These are phyloP conservation scores for Acrossocheilus wenchowensis DNA, from an alignment of 2,797 vertebrate genomes.

Conservation along the genomic window DNA sequence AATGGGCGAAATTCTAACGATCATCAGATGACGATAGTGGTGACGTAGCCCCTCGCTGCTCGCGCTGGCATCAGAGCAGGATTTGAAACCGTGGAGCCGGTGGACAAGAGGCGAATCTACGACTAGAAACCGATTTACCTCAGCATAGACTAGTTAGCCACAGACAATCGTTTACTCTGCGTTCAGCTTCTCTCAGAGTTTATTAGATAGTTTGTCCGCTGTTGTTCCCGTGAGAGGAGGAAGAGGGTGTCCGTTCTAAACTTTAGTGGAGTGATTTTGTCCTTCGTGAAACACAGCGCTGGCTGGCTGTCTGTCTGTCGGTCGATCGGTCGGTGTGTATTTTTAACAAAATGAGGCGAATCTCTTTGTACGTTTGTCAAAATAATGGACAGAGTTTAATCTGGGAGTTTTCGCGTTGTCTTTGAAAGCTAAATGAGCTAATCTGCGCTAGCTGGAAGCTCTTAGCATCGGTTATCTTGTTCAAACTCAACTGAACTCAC, in stretches of 20 bases:
- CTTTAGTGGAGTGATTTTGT: slow-evolving; percentile 23
- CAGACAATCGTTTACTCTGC: neutral
- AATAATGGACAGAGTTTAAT: neutral
- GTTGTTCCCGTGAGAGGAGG: slow-evolving; percentile 29
- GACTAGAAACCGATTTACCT: neutral
- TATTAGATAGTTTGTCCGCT: neutral
- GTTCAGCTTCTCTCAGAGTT: neutral
- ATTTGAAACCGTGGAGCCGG: slow-evolving; percentile 40
- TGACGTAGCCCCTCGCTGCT: slow-evolving; percentile 30
- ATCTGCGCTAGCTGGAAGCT: slow-evolving; percentile 43
- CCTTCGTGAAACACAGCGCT: slow-evolving; percentile 9
- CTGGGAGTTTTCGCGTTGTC: slow-evolving; percentile 14
- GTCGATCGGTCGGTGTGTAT: neutral
- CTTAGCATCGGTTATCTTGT: slow-evolving; percentile 34
- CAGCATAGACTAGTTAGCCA: neutral
- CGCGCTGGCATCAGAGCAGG: slow-evolving; percentile 16
- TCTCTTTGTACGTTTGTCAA: neutral
- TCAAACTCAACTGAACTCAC: neutral
- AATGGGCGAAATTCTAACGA: slow-evolving; percentile 10
- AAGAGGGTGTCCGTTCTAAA: slow-evolving; percentile 15
- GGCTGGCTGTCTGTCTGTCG: neutral
- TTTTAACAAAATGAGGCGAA: slow-evolving; percentile 8
- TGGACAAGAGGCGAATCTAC: neutral
- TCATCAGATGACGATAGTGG: slow-evolving; percentile 11
- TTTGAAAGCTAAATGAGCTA: slow-evolving; percentile 28